Evolutionary conservation across 2,113 vertebrate genomes (phyloP).

Genomic region (Pachycephala philippinensis): DNA sequence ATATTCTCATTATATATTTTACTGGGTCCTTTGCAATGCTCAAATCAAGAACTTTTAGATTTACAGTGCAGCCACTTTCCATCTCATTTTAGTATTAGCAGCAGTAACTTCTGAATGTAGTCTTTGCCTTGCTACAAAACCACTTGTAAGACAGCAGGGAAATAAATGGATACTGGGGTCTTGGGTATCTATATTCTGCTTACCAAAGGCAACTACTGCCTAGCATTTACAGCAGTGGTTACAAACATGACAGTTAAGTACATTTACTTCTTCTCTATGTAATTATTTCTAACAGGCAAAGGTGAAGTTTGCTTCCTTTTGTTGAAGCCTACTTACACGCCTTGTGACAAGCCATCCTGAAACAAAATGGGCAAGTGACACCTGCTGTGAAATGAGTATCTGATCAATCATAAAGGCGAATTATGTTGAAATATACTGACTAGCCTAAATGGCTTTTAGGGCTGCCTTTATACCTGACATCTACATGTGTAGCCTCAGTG

Average conservation of each 20-base stretch:
- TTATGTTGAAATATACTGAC: background rate
- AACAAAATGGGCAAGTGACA: background rate
- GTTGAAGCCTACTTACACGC: background rate
- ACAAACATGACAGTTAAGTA: background rate
- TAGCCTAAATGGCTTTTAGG: background rate
- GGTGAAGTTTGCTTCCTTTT: background rate
- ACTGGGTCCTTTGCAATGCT: background rate
- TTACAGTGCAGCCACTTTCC: background rate
- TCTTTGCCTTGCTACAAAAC: background rate
- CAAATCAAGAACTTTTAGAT: background rate
- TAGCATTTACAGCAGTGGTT: background rate
- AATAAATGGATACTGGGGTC: background rate
- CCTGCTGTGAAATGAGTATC: background rate
- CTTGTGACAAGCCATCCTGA: background rate
- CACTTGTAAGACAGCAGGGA: background rate
- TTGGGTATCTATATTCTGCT: background rate
- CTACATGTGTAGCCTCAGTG: background rate
- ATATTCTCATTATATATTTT: background rate
- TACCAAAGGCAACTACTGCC: background rate
- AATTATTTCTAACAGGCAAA: background rate
- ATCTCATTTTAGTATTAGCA: background rate
- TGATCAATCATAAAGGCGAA: background rate
- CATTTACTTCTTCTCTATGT: background rate
- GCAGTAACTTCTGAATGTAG: background rate
- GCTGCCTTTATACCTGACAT: background rate